Conservation (phyloP, 2,797 vertebrate genomes). For the Leuciscus waleckii region DNA sequence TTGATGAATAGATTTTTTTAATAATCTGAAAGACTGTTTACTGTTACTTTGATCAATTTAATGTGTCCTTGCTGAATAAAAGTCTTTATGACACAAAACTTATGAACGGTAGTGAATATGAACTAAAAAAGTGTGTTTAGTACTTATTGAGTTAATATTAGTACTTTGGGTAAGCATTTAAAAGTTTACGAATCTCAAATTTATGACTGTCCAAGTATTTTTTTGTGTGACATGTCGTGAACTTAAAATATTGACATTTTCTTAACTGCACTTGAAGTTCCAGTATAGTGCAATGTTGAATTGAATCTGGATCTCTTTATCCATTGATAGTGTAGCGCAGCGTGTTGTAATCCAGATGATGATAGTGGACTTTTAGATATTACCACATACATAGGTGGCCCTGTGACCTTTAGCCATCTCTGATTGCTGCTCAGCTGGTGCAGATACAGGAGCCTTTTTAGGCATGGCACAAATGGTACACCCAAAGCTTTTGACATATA, state of each 20-base stretch:
- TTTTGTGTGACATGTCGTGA: neutral
- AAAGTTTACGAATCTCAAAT: neutral
- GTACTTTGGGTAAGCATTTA: neutral
- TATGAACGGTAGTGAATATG: neutral
- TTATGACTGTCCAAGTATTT: neutral
- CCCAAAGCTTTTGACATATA: constrained; percentile 40
- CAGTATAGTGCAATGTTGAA: neutral
- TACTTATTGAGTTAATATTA: neutral
- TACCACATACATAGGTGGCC: constrained; percentile 38
- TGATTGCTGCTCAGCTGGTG: constrained; percentile 52
- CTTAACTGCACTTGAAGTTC: neutral
- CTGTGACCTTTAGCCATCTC: constrained; percentile 40
- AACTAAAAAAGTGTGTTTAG: neutral
- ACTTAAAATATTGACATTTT: neutral
- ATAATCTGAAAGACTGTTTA: neutral
- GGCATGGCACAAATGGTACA: constrained; percentile 36
- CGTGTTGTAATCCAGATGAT: constrained; percentile 25
- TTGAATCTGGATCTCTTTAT: constrained; percentile 1
- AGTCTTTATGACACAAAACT: neutral
- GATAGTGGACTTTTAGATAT: constrained; percentile 26
- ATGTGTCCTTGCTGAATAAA: neutral
- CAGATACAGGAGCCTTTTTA: constrained; percentile 39
- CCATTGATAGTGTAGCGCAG: neutral
- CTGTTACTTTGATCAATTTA: neutral
- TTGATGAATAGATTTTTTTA: neutral